Conservation (phyloP, 2,113 vertebrate species). For the Isichthys henryi region DNA sequence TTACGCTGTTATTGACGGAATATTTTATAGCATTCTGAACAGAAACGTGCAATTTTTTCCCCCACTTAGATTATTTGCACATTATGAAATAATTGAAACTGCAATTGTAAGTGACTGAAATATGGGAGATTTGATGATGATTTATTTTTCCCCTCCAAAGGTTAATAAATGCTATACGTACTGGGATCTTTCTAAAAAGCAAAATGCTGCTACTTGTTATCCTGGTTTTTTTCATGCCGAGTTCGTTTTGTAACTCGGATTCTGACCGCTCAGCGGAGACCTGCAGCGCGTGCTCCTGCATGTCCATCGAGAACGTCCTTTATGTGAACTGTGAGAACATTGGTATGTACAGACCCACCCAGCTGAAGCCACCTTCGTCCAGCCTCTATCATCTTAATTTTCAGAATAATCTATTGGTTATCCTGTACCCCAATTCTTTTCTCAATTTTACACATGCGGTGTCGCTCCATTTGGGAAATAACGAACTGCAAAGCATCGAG, state of each 20-base stretch:
- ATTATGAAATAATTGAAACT: background rate
- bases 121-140: constrained; percentile 29
- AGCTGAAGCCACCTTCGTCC: constrained; percentile 85
- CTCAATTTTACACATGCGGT: constrained; percentile 93
- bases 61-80: background rate
- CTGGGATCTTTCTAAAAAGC: constrained; percentile 67
- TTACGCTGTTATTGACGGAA: background rate
- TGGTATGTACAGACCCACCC: constrained; percentile 89
- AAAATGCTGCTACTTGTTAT: constrained; percentile 97
- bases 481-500: constrained; percentile 95
- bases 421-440: constrained; percentile 96
- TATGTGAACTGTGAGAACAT: constrained; percentile 98
- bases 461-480: constrained; percentile 97
- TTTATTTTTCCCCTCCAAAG: constrained; percentile 45
- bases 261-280: constrained; percentile 81
- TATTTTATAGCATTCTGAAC: background rate
- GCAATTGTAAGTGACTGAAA: background rate
- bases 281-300: constrained; percentile 92
- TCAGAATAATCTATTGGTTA: constrained; percentile 94
- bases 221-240: constrained; percentile 78
- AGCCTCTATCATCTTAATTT: constrained; percentile 98
- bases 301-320: constrained; percentile 93
- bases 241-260: constrained; percentile 73
- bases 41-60: background rate
- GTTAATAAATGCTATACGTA: constrained; percentile 59